phyloP scores from a whole-genome alignment of 2,797 vertebrate species.

The Microchirus variegatus region DNA sequence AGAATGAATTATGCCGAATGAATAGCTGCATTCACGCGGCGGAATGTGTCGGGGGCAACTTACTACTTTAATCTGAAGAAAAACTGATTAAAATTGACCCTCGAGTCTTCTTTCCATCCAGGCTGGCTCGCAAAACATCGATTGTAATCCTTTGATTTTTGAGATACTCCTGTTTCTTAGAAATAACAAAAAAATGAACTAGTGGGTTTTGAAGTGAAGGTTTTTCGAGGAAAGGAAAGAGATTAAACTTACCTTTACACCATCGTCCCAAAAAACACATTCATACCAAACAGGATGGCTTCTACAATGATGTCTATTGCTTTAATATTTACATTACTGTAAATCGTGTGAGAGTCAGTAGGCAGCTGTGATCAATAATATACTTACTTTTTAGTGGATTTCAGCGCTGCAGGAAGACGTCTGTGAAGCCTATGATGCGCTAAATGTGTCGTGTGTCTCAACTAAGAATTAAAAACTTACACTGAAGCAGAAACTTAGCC shows the following conservation, averaged over 20 bases:
- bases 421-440: slow-evolving; percentile 7
- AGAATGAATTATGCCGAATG: slow-evolving; percentile 10
- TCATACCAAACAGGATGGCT: slow-evolving; percentile 5
- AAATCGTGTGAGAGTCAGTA: slow-evolving; percentile 3
- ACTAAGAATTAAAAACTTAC: slow-evolving; percentile 19
- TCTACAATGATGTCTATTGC: slow-evolving; percentile 4
- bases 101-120: neutral
- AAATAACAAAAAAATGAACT: no score
- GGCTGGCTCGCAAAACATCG: neutral
- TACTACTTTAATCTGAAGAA: slow-evolving; percentile 30
- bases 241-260: slow-evolving; percentile 59
- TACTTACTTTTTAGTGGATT: slow-evolving; percentile 56
- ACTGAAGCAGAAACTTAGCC: slow-evolving; percentile 10
- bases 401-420: slow-evolving; percentile 21
- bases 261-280: slow-evolving; percentile 19
- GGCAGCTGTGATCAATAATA: slow-evolving; percentile 8
- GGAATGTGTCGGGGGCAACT: slow-evolving; percentile 18
- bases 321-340: slow-evolving; percentile 11
- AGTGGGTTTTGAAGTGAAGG: neutral
- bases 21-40: slow-evolving; percentile 6
- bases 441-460: slow-evolving; percentile 17
- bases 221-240: slow-evolving; percentile 5
- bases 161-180: neutral
- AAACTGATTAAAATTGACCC: slow-evolving; percentile 25
- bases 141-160: slow-evolving; percentile 2